These are phyloP conservation scores for Caenorhabditis tropicalis DNA, from an alignment of 1,140 invertebrate species.

Conservation along the genomic window DNA sequence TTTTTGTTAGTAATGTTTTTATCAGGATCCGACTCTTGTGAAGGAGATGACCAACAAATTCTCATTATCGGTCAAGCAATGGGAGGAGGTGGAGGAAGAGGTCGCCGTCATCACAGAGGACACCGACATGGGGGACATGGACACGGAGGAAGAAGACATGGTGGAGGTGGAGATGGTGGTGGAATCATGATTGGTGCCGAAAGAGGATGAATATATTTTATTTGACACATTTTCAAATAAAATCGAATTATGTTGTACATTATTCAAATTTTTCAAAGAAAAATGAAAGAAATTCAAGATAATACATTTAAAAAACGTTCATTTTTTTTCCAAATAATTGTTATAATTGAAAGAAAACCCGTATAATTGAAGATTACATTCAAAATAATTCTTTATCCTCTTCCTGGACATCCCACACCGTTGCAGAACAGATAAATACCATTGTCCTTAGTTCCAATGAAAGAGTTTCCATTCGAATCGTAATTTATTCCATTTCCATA, in stretches of 20 bases:
- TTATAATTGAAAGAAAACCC: too few relatives aligned
- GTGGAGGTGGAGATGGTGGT: not conserved
- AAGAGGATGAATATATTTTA: not conserved
- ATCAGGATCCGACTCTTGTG: not conserved
- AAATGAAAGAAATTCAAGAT: too few relatives aligned
- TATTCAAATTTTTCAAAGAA: too few relatives aligned
- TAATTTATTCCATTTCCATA: not conserved
- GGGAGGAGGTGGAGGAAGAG: not conserved
- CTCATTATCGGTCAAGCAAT: not conserved
- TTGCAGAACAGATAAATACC: conserved; percentile 18
- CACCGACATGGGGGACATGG: not conserved
- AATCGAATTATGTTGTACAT: not conserved
- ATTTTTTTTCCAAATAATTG: too few relatives aligned
- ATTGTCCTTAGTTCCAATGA: not conserved
- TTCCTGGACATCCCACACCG: not conserved
- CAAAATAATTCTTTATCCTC: not conserved
- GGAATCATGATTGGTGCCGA: not conserved
- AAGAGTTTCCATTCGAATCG: not conserved
- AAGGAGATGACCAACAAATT: not conserved
- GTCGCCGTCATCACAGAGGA: not conserved
- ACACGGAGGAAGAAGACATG: not conserved
- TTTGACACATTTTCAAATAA: not conserved
- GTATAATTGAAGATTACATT: too few relatives aligned
- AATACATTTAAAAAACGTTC: too few relatives aligned
- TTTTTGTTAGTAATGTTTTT: too few relatives aligned